Evolutionary conservation across 2,113 vertebrate species (phyloP).

Genomic region (Nyctereutes procyonoides): DNA sequence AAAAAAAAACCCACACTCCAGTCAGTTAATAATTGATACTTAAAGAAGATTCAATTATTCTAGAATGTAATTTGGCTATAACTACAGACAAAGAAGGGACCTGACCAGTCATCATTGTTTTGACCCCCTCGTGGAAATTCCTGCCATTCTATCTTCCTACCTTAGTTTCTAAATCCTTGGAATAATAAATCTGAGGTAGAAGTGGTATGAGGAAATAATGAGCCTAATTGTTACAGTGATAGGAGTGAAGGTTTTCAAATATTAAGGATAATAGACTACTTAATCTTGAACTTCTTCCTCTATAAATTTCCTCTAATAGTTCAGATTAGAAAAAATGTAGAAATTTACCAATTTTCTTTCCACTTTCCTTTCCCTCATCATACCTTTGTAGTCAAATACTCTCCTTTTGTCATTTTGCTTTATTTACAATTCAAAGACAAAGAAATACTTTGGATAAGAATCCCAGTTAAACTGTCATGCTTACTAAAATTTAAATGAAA

Average conservation of each 20-base stretch:
- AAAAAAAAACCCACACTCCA: background rate
- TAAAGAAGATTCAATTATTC: background rate
- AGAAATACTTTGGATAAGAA: background rate
- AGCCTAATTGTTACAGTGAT: background rate
- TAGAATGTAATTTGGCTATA: background rate
- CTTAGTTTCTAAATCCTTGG: background rate
- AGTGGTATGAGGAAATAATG: background rate
- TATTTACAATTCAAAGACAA: background rate
- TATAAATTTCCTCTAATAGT: background rate
- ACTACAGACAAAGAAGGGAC: background rate
- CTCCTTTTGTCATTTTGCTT: background rate
- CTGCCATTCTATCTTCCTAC: background rate
- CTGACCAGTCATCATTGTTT: background rate
- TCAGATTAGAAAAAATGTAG: background rate
- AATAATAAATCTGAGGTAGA: background rate
- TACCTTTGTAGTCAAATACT: background rate
- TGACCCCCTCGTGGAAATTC: background rate
- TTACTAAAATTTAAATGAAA: conserved; percentile 44
- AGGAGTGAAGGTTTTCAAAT: background rate
- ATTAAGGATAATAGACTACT: background rate
- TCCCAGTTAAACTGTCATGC: background rate
- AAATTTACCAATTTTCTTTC: conserved; percentile 21
- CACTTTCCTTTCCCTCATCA: background rate
- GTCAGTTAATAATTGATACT: background rate
- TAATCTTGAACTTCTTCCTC: background rate